Percentiles rank a stretch among this genome's conserved stretches.
phyloP scores from a whole-genome alignment of 1,140 invertebrate species.

The Drosophila tsacasi region DNA sequence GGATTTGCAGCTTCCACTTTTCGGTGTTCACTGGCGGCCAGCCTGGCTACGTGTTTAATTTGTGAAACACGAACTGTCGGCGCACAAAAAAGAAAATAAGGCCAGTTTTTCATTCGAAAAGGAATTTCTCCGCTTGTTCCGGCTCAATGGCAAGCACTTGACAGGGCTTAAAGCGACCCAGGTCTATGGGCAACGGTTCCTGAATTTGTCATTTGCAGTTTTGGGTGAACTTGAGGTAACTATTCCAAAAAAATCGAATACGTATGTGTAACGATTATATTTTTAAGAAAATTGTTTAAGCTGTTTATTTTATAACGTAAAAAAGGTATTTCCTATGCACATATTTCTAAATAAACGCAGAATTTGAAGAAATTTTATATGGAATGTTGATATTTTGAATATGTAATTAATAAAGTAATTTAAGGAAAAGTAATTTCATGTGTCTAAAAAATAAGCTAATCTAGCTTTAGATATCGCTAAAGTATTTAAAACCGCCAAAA shows the following conservation, averaged over 20 bases:
- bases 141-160: conserved; percentile 53
- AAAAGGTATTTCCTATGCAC: neutral
- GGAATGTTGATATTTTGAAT: neutral
- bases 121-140: conserved; percentile 23
- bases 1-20: conserved; percentile 39
- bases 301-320: accelerated
- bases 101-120: conserved; percentile 24
- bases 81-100: conserved; percentile 12
- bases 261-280: too few species aligned
- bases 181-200: conserved; percentile 8
- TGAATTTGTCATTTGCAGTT: conserved; percentile 39
- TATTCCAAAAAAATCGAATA: neutral
- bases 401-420: neutral
- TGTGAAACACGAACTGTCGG: conserved; percentile 61
- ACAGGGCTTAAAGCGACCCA: conserved; percentile 24
- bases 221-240: conserved; percentile 12
- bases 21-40: conserved; percentile 13
- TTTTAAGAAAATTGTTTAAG: neutral
- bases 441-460: too few species aligned
- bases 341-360: neutral
- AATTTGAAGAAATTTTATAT: neutral
- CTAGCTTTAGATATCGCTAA: too few species aligned
- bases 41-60: conserved; percentile 67
- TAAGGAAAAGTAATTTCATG: neutral
- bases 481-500: too few species aligned